phyloP scores from a whole-genome alignment of 2,113 vertebrate species.

The Microcebus jonahi region DNA sequence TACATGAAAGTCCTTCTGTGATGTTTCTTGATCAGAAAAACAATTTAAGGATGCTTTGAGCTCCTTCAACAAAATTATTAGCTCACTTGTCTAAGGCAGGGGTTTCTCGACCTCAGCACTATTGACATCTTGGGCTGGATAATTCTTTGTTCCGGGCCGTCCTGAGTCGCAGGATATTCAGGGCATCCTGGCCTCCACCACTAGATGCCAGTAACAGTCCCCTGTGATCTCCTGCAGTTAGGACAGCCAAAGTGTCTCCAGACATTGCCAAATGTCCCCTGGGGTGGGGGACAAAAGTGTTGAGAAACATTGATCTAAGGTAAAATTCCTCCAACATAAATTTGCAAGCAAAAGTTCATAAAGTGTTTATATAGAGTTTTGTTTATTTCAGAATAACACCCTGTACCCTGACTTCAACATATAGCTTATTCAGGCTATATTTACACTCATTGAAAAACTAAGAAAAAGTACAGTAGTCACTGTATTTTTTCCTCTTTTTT shows the following conservation, averaged over 20 bases:
- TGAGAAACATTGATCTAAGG: neutral
- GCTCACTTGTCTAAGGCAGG: constrained; percentile 25
- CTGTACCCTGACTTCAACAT: neutral
- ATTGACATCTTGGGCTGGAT: neutral
- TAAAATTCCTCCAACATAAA: neutral
- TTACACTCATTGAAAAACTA: neutral
- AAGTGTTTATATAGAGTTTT: neutral
- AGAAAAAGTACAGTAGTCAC: neutral
- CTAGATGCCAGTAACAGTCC: neutral
- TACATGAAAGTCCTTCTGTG: neutral
- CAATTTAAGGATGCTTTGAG: constrained; percentile 66
- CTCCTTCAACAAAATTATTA: constrained; percentile 62
- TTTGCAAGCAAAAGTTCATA: neutral
- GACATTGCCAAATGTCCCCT: neutral
- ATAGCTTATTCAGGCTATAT: neutral
- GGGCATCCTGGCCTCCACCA: neutral
- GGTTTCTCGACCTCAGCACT: neutral
- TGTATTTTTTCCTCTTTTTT: neutral
- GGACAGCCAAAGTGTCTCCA: neutral
- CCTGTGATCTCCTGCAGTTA: neutral
- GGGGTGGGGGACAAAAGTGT: neutral
- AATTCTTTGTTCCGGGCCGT: neutral
- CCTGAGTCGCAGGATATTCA: neutral
- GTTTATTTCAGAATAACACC: neutral
- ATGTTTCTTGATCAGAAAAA: constrained; percentile 52